Percentiles rank a stretch among this genome's conserved stretches.
phyloP scores from a whole-genome alignment of 1,140 invertebrate species.

The Cryptotermes secundus region DNA sequence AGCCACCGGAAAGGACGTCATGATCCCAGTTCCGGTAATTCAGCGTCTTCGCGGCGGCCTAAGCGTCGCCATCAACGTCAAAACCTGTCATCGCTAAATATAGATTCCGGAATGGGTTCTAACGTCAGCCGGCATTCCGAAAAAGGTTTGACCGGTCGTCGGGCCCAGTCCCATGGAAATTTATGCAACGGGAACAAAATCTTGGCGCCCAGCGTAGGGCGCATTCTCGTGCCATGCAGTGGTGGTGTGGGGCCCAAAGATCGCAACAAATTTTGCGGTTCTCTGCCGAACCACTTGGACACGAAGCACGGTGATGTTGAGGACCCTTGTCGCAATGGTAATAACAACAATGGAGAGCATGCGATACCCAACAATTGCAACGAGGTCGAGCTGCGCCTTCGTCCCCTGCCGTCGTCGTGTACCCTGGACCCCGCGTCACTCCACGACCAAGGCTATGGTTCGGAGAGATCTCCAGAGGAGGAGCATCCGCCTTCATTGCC shows the following conservation, averaged over 20 bases:
- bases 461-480: conserved; percentile 74
- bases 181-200: conserved; percentile 52
- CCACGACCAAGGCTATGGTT: conserved; percentile 75
- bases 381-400: conserved; percentile 36
- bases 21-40: background rate
- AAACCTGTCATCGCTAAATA: background rate
- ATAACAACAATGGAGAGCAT: conserved; percentile 63
- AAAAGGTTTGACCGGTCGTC: conserved; percentile 64
- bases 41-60: background rate
- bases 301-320: background rate
- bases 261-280: conserved; percentile 57
- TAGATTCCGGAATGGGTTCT: conserved; percentile 60
- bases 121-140: conserved; percentile 70
- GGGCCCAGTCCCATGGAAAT: conserved; percentile 67
- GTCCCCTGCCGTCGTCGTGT: background rate
- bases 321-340: background rate
- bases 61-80: background rate
- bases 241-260: conserved; percentile 42
- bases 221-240: conserved; percentile 47
- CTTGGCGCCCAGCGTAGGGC: conserved; percentile 44
- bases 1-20: background rate
- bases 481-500: conserved; percentile 67
- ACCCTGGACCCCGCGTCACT: conserved; percentile 44
- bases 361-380: conserved; percentile 39
- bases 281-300: conserved; percentile 69